phyloP scores from a whole-genome alignment of 2,797 vertebrate species.

The Acrocephalus scirpaceus region DNA sequence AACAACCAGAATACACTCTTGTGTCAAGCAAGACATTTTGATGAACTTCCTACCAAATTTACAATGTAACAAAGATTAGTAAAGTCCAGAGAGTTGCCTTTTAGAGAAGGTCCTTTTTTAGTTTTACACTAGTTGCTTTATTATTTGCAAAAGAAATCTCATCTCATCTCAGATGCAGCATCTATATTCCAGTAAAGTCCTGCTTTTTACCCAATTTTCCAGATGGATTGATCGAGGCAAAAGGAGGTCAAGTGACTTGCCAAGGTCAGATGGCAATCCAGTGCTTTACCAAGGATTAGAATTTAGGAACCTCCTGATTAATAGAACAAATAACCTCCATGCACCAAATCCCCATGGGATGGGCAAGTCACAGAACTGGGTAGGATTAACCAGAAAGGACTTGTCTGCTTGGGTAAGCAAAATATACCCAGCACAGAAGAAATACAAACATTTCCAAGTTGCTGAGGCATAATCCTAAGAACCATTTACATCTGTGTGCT shows the following conservation, averaged over 20 bases:
- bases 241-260: constrained; percentile 73
- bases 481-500: neutral
- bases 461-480: constrained; percentile 53
- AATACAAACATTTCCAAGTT: constrained; percentile 73
- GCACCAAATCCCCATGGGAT: constrained; percentile 68
- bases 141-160: constrained; percentile 21
- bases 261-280: constrained; percentile 72
- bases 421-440: constrained; percentile 65
- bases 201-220: constrained; percentile 72
- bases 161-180: constrained; percentile 46
- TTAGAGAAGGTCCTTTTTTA: neutral
- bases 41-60: neutral
- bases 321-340: constrained; percentile 74
- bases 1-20: neutral
- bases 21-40: neutral
- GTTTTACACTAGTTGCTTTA: neutral
- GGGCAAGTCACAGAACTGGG: constrained; percentile 65
- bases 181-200: constrained; percentile 63
- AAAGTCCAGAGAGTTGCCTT: neutral
- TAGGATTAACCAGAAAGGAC: constrained; percentile 69
- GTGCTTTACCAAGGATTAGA: constrained; percentile 75
- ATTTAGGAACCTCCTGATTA: constrained; percentile 74
- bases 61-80: neutral
- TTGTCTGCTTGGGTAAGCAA: constrained; percentile 71
- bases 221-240: constrained; percentile 69